Evolutionary conservation across 1,140 invertebrate genomes (phyloP), one percentile per base, ranked within the genome.

Genomic region (Dolichoris vasculosae): DNA sequence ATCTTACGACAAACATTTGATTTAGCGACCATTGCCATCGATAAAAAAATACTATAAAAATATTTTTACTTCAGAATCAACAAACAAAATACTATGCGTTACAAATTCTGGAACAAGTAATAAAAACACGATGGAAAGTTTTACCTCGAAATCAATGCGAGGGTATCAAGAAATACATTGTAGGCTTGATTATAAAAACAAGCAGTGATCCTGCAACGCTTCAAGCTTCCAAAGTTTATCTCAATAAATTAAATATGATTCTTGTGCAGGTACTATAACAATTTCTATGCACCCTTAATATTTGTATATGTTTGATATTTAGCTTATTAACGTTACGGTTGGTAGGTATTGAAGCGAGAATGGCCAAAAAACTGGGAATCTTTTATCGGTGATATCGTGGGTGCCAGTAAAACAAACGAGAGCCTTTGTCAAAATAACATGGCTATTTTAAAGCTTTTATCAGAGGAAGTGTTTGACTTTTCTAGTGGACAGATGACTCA

Each of bases 311-410:
- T 38, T 40, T 2, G 40, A 23, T 35, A 38, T 38, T 69, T 69
- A 38, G 11, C 26, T 13, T n/a, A 73, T 26, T 73, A 20, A 11
- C 2, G 32, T 77, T 51, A 51, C 8, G 38, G 85, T 87, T 73
- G 92, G 73, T 94, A 99, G 96, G 99, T 99, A 87, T 95, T 99
- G 87, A 99, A 99, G 94, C 95, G 99, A 90, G 99, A 99, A 94
- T 99, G 99, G 99, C 99, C 99, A 73, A 98, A 99, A 91, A 99
- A 99, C 92, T 99, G 99, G 99, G 98, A 99, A 90, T 97, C 97
- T 9, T 99, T 99, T 92, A 99, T 99, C 87, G 96, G 97, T 90
- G 99, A 99, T 90, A 99, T 99, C 93, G 99, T 99, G 78, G 99
- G 99, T 63, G 98, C 99, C 23, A 99, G 98, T 91, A 99, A 99